Evolutionary conservation across 35 echinoderm and acorn worm species (phyloP).

Genomic region (Lytechinus variegatus): DNA sequence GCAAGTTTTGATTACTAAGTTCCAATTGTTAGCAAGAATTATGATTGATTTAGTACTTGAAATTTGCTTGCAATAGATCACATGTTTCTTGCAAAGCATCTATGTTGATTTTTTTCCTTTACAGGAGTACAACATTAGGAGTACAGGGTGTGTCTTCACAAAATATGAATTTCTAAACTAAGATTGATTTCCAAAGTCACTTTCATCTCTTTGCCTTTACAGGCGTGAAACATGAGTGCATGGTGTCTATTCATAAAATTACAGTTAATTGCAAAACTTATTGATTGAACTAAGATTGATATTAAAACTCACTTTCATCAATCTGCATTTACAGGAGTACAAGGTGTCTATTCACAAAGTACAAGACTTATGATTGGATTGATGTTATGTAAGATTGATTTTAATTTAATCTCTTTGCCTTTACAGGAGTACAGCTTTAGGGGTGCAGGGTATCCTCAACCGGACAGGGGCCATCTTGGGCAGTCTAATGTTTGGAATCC

Average conservation of each 20-base stretch:
- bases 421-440: slow-evolving; percentile 79
- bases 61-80: background rate
- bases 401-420: background rate
- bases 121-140: slow-evolving; percentile 82
- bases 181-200: too few species aligned
- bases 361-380: too few species aligned
- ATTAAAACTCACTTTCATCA: background rate
- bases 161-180: too few species aligned
- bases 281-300: too few species aligned
- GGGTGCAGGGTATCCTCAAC: slow-evolving; percentile 74
- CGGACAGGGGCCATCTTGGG: slow-evolving; percentile 74
- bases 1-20: too few species aligned
- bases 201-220: too few species aligned
- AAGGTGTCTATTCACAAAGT: slow-evolving; percentile 57
- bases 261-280: too few species aligned
- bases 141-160: slow-evolving; percentile 56
- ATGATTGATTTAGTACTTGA: too few species aligned
- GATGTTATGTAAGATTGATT: background rate
- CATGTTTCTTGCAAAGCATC: too few species aligned
- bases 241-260: too few species aligned
- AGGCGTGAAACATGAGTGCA: too few species aligned
- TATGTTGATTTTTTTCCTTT: background rate
- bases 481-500: slow-evolving; percentile 84
- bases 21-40: too few species aligned
- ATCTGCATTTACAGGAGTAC: background rate